Evolutionary conservation across 2,113 vertebrate species (phyloP).

Genomic region (Percina caprodes): DNA sequence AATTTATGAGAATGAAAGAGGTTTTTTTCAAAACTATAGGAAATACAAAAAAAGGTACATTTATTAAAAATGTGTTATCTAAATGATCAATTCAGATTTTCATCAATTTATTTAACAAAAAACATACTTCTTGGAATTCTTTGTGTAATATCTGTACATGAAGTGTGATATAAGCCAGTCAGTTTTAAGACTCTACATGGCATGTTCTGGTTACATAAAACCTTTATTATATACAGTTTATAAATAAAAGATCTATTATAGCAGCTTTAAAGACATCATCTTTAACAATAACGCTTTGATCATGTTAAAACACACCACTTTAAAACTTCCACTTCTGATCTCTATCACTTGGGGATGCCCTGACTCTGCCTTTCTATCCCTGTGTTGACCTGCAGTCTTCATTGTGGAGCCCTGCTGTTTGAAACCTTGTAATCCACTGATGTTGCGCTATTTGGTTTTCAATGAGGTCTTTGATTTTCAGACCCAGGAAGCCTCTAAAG

Average conservation of each 20-base stretch:
- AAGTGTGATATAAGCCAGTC: background rate
- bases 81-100: background rate
- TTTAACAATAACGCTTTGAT: background rate
- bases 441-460: conserved; percentile 80
- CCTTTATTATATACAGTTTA: too few relatives aligned
- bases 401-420: conserved; percentile 61
- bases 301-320: background rate
- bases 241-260: background rate
- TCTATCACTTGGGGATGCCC: background rate
- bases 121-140: background rate
- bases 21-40: background rate
- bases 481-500: conserved; percentile 73
- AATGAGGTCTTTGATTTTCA: conserved; percentile 81
- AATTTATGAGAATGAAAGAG: background rate
- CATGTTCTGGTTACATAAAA: too few relatives aligned
- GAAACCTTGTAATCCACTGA: conserved; percentile 80
- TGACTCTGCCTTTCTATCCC: conserved; percentile 11
- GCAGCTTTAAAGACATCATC: background rate
- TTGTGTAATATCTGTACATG: background rate
- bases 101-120: background rate
- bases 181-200: background rate
- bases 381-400: conserved; percentile 60
- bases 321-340: conserved; percentile 3
- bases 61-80: too few relatives aligned
- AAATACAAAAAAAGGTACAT: background rate